These are phyloP conservation scores for Mya arenaria DNA, from an alignment of 1,140 invertebrate genomes.

Conservation along the genomic window DNA sequence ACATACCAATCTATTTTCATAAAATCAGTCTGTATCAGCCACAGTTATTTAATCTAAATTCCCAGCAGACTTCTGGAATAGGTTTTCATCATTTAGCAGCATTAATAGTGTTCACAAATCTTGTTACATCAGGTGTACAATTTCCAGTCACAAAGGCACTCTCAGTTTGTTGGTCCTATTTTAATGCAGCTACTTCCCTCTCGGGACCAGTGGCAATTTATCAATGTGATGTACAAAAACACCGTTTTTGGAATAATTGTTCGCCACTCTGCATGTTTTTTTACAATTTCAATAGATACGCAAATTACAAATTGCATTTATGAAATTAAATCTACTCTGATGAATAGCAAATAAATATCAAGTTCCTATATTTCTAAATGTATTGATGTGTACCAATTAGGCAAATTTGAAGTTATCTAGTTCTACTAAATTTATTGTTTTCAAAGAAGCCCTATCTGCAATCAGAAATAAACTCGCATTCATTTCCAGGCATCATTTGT, in stretches of 20 bases:
- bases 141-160: not conserved
- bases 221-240: not conserved
- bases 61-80: constrained; percentile 13
- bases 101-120: constrained; percentile 23
- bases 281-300: not conserved
- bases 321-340: constrained; percentile 1
- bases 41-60: constrained; percentile 51
- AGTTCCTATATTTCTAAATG: not conserved
- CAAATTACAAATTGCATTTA: not conserved
- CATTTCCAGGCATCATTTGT: too few species aligned
- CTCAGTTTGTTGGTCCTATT: not conserved
- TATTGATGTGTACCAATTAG: too few species aligned
- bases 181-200: not conserved
- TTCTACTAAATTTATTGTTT: too few species aligned
- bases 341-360: not conserved
- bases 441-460: too few species aligned
- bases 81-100: constrained; percentile 24
- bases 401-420: too few species aligned
- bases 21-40: constrained; percentile 23
- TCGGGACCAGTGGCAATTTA: not conserved
- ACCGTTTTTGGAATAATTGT: not conserved
- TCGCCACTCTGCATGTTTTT: not conserved
- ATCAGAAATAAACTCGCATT: too few species aligned
- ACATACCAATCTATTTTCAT: constrained; percentile 44
- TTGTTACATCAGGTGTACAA: constrained; percentile 39